Base-by-base conservation (phyloP, 1,140 invertebrate species). In the Lutraria rhynchaena region DNA sequence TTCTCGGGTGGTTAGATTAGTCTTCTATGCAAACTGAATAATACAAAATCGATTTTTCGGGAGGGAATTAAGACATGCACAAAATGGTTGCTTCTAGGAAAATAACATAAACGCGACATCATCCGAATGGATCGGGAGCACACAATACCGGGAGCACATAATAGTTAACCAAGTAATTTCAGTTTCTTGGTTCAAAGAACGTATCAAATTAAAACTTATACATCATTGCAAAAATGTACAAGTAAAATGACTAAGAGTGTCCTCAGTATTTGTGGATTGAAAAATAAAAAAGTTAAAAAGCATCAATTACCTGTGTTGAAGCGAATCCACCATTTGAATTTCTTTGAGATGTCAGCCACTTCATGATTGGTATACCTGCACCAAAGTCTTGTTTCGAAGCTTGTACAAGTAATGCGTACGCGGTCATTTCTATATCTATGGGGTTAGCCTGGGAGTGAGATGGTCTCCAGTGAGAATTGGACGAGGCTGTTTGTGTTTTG, bases 281-380 rank as follows among this genome's bases (percentile, higher is more conserved):
- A n/a, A 24, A n/a, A n/a, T n/a, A 53, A 19, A 53, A 24, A n/a
- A 24, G 24, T 53, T 24, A 53, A 58, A 22, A n/a, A n/a, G n/a
- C n/a, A n/a, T n/a, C n/a, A n/a, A n/a, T 49, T 77, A 91, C 90
- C 87, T 91, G 91, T 44, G 95, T 96, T 1, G 96, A 96, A 9
- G 95, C 94, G 90, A 97, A 98, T 33, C 97, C 97, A 15, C 97
- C 97, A 78, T 95, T 93, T 0, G 94, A 92, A 90, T 97, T 98
- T 76, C 96, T 93, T 87, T 97, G 96, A 65, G 94, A 93, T 35
- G 98, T 94, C 0, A 99, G 92, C 96, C 97, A 98, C 51, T 95
- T 95, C 86, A 98, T 95, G 22, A 98, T 94, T 0, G 97, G 95
- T 9, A 97, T 90, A 0, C 96, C 95, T 1, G 67, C 61, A 0